These are phyloP conservation scores for Rhinoderma darwinii DNA, from an alignment of 2,113 vertebrate species.

Conservation along the genomic window DNA sequence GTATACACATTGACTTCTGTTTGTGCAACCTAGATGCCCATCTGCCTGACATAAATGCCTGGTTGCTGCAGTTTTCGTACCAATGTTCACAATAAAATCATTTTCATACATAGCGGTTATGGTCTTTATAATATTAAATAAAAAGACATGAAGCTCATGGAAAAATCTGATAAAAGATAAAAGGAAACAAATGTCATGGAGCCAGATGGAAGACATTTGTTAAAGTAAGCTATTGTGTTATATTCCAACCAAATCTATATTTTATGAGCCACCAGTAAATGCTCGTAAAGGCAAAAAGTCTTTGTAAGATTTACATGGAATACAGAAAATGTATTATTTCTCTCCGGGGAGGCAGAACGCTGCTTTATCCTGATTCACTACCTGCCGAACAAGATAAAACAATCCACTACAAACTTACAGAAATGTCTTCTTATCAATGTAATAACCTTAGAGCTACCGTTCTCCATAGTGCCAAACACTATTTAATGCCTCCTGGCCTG, in stretches of 20 bases:
- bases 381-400: conserved; percentile 50
- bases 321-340: conserved; percentile 48
- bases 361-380: conserved; percentile 49
- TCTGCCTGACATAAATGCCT: too few relatives aligned
- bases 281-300: conserved; percentile 55
- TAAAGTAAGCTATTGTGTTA: conserved; percentile 59
- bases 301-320: conserved; percentile 57
- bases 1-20: too few relatives aligned
- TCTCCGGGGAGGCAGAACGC: conserved; percentile 32
- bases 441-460: conserved; percentile 46
- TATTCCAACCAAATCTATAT: conserved; percentile 57
- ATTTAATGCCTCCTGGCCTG: conserved; percentile 33
- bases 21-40: too few relatives aligned
- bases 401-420: conserved; percentile 20
- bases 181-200: conserved; percentile 49
- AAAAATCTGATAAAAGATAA: conserved; percentile 54
- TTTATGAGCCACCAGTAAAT: conserved; percentile 57
- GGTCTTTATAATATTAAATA: conserved; percentile 43
- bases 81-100: background rate
- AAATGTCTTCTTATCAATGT: conserved; percentile 43
- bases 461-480: conserved; percentile 14
- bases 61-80: background rate
- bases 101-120: background rate
- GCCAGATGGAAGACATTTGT: conserved; percentile 58
- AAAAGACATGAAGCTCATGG: conserved; percentile 28